Base-by-base conservation (phyloP, 2,113 vertebrate genomes). In the Halichoeres trimaculatus region DNA sequence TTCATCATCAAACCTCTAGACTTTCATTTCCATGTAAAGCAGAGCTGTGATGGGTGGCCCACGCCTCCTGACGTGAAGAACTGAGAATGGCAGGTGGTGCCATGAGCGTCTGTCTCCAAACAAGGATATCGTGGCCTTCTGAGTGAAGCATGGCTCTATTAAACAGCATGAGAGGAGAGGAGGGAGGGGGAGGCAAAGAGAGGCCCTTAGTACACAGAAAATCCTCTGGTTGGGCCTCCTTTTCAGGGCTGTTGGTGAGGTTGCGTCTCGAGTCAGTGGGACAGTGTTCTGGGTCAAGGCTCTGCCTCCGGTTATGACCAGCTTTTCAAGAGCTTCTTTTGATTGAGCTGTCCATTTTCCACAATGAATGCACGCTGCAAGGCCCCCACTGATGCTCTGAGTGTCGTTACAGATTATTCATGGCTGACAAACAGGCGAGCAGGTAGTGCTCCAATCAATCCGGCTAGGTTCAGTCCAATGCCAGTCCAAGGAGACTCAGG, bases 371-470 rank as follows among this genome's bases (percentile, higher is more conserved):
- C 74, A 53, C 12, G 30, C 70, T 75, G 88, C 93, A 90, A 91
- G 91, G 91, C 87, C 91, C 80, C 84, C 5, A 73, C 85, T 77
- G 57, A 84, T 74, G 84, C 86, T 52, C 73, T 24, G 75, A 79
- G 83, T 86, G 88, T 89, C 88, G 76, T 87, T 92, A 87, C 82
- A 86, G 89, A 94, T 91, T 91, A 91, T 91, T 93, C 88, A 94
- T 91, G 90, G 89, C 85, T 89, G 90, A 88, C 86, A 91, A 90
- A 89, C 89, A 86, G 79, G 80, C 67, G 67, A 74, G 70, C 82
- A 87, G 84, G 87, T 86, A 85, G 78, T n/a, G 77, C 77, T 76
- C 91, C 85, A 89, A 94, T 94, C 91, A 91, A 88, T 93, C 88
- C 76, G 26, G 76, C 51, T 59, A 69, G 59, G 82, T 90, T 90